A percentile compares a stretch with the other conserved stretches of the same genome.
These are phyloP conservation scores for Cossypha heuglini DNA, from an alignment of 2,797 vertebrate species.

Conservation along the genomic window DNA sequence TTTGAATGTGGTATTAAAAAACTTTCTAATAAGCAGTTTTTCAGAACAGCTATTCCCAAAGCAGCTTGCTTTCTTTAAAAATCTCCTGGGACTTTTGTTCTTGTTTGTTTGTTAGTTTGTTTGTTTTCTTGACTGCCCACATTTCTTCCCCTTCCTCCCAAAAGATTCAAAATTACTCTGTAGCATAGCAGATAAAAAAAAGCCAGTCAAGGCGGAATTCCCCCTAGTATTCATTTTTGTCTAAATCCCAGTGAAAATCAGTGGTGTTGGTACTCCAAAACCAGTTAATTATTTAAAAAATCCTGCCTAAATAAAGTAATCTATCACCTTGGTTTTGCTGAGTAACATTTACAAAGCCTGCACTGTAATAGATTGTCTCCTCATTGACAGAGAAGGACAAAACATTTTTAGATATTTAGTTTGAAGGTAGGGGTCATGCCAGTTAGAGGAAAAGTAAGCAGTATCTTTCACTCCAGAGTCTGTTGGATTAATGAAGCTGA, in stretches of 20 bases:
- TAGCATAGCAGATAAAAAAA: not conserved
- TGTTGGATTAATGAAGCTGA: not conserved
- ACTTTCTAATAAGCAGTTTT: not conserved
- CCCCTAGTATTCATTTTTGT: not conserved
- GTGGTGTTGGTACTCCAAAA: not conserved
- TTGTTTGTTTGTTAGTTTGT: not conserved
- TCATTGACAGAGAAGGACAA: not conserved
- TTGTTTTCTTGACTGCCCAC: not conserved
- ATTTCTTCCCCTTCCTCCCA: rapidly evolving
- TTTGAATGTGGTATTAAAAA: not conserved
- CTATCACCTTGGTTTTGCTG: not conserved
- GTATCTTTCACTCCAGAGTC: not conserved
- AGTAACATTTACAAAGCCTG: not conserved
- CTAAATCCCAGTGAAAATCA: not conserved
- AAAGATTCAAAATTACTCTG: not conserved
- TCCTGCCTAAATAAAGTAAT: not conserved
- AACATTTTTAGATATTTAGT: not conserved
- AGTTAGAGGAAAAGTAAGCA: not conserved
- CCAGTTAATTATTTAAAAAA: not conserved
- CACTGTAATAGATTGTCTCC: not conserved
- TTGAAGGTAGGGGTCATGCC: not conserved
- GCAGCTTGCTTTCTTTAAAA: not conserved
- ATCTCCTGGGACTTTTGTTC: not conserved
- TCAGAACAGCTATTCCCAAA: not conserved
- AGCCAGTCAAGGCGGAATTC: not conserved